Evolutionary conservation across 2,888 invertebrate species (phyloP), one percentile per base, ranked within the genome.

Genomic region (Anodontia alba): DNA sequence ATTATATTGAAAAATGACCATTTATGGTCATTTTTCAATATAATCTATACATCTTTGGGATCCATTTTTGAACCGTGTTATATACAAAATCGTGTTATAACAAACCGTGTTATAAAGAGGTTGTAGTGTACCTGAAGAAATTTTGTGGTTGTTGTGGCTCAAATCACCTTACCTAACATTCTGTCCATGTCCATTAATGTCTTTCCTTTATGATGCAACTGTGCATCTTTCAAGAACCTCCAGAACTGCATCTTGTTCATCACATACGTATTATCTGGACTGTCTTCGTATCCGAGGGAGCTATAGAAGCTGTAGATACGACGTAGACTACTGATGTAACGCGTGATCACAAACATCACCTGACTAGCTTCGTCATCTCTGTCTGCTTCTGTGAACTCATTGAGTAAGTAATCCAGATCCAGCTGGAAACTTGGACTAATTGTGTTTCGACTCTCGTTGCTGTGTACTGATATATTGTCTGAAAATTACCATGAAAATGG

Each of bases 241-340:
- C 94, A 94, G 86, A 94, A 94, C 90, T 94, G 94, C 91, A 95
- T 92, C 75, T 92, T 91, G 76, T 88, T 94, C 92, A 95, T 92
- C 7, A 94, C 90, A 82, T 89, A 94, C 1, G 94, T 94, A 87
- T 94, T 95, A 87, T 95, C 94, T 1, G 91, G 89, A 80, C 93
- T 94, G 62, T 91, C 92, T 67, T 94, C 92, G 51, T 90, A 90
- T 1, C 94, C 94, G 26, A 94, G 88, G 33, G 86, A 80, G 78
- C 94, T 93, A 89, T 94, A 94, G 85, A 86, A 94, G 81, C 88
- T 90, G 87, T 93, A 94, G 78, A 94, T 93, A 75, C 92, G 91
- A 20, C 93, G 86, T 74, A 94, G 89, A 67, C 87, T 89, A 46
- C 91, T 93, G 80, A 94, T 91, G 86, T 94, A 90, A n/a, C 94